A percentile compares a stretch with the other conserved stretches of the same genome.
Evolutionary conservation across 2,113 vertebrate genomes (phyloP).

Genomic region (Phrynosoma blainvillii): DNA sequence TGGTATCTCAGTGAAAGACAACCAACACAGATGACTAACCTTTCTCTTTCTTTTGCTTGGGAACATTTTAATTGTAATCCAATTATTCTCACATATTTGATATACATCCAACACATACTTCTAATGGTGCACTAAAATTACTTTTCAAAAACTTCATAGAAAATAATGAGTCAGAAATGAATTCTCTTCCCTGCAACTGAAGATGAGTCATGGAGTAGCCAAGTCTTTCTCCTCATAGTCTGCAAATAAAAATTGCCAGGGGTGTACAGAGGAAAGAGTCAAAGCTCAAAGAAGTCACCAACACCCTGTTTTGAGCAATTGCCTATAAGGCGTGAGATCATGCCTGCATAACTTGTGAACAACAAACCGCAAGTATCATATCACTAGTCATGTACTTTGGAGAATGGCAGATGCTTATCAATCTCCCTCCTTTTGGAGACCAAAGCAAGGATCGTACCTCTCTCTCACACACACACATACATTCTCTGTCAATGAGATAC

Average conservation of each 20-base stretch:
- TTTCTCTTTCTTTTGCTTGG: constrained; percentile 68
- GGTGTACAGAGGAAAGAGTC: constrained; percentile 11
- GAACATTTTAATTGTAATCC: constrained; percentile 73
- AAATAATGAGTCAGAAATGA: constrained; percentile 68
- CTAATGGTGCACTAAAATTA: constrained; percentile 59
- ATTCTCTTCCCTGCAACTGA: constrained; percentile 48
- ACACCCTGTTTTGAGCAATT: neutral
- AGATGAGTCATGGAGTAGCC: constrained; percentile 56
- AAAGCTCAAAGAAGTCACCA: constrained; percentile 30
- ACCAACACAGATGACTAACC: constrained; percentile 61
- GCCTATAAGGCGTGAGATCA: neutral
- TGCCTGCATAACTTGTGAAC: neutral
- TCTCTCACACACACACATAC: no score
- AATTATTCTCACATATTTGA: constrained; percentile 70
- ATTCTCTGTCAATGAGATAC: no score
- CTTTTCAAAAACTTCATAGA: constrained; percentile 67
- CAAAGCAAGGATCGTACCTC: neutral
- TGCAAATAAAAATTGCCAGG: constrained; percentile 44
- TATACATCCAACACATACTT: constrained; percentile 65
- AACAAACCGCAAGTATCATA: neutral
- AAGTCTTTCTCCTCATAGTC: constrained; percentile 45
- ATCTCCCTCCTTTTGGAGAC: neutral
- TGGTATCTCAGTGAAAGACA: constrained; percentile 49
- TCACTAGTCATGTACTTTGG: neutral
- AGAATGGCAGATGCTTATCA: neutral